Base-by-base conservation (phyloP, 2,888 invertebrate genomes). In the Dasysyrphus albostriatus region DNA sequence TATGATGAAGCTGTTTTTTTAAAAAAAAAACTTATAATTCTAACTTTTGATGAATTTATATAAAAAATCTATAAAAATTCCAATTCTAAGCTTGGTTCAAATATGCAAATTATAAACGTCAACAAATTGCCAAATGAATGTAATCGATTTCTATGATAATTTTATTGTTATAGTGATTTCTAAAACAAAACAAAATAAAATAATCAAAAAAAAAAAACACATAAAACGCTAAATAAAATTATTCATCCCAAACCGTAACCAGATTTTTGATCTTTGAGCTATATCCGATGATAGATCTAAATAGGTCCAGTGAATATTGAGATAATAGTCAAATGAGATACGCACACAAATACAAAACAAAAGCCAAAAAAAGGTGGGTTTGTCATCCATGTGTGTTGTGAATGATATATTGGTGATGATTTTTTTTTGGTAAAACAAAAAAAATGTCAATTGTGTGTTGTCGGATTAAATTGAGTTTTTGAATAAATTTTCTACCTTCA, bases 121-220 rank as follows among this genome's bases (percentile, higher is more conserved):
- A 85, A 77, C 85, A 85, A 85, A 85, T 85, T 85, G 82, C 82
- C 70, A 78, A 85, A 85, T 49, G 69, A 85, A 81, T 69, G 59
- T 82, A 78, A 85, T 85, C 85, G 77, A 85, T 85, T 85, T 82
- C 69, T 85, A 85, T 85, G 82, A 49, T 85, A 85, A 85, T 85
- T 85, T 85, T 70, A 74, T 78, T 74, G 58, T 74, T 74, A 58
- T 65, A 16, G 63, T 81, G 73, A 78, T 70, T 82, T 77, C 47
- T 51, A 74, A 70, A 77, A 74, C 77, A 69, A 39, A 12, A 39
- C 39, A 58, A 44, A 72, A 39, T 10, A 10, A 12, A 16, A 37
- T 37, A 39, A 14, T 4, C 5, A 14, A 42, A 14, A 42, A 39
- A 39, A 39, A 10, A 32, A 9, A 47, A n/a, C 24, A 24, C 24